Percentiles rank a stretch among this genome's conserved stretches.
These are phyloP conservation scores for Siniperca knerii DNA, from an alignment of 2,113 vertebrate species.

Conservation along the genomic window DNA sequence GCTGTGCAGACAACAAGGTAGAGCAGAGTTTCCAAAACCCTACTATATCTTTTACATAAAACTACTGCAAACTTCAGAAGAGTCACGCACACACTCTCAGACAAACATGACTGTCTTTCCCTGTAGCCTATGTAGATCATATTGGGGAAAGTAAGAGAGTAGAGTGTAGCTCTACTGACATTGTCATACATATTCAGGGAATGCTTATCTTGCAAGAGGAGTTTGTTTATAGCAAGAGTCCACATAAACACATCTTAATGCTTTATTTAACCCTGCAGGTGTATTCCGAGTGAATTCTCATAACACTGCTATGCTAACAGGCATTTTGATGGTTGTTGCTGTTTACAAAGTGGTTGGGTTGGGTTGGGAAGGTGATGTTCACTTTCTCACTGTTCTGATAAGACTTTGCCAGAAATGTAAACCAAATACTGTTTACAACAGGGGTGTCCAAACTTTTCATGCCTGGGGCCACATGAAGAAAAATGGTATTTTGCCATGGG, in stretches of 20 bases:
- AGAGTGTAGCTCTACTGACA: constrained; percentile 19
- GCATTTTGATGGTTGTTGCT: not conserved
- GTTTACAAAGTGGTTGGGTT: not conserved
- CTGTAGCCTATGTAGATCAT: constrained; percentile 11
- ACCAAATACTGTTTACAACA: not conserved
- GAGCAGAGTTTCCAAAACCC: constrained; percentile 24
- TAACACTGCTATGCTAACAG: not conserved
- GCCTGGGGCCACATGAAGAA: not conserved
- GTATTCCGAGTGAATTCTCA: not conserved
- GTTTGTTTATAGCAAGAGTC: constrained; percentile 20
- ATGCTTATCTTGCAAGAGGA: constrained; percentile 10
- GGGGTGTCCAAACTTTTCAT: not conserved
- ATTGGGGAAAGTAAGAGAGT: not conserved
- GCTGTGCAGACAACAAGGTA: constrained; percentile 46
- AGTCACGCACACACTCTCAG: constrained; percentile 11
- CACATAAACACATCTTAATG: constrained; percentile 14
- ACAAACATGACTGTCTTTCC: constrained; percentile 16
- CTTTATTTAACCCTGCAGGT: constrained; percentile 25
- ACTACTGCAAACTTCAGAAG: constrained; percentile 20
- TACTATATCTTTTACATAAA: constrained; percentile 60
- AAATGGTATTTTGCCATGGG: not conserved
- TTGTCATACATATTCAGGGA: constrained; percentile 14
- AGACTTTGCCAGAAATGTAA: not conserved
- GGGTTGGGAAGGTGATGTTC: not conserved
- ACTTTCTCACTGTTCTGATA: not conserved